A percentile compares a stretch with the other conserved stretches of the same genome.
phyloP scores from a whole-genome alignment of 2,113 vertebrate species.

The Lampris megalopsis region DNA sequence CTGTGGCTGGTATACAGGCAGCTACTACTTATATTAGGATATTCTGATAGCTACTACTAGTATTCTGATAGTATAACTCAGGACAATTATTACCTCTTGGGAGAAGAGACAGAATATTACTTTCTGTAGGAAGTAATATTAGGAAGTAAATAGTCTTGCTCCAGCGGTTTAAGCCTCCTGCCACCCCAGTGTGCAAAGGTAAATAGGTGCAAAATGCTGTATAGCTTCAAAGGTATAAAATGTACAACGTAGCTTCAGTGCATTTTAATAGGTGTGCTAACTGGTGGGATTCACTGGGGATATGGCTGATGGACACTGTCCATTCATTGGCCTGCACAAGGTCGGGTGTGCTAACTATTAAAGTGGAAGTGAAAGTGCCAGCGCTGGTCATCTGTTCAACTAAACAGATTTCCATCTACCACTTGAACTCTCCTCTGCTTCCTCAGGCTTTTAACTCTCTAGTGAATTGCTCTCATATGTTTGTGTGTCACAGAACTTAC shows the following conservation, averaged over 20 bases:
- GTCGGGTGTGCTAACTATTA: not conserved
- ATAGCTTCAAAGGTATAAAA: too few relatives aligned
- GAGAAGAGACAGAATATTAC: too few relatives aligned
- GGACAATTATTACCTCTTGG: not conserved
- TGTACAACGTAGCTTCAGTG: too few relatives aligned
- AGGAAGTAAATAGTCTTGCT: too few relatives aligned
- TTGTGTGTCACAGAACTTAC: not conserved
- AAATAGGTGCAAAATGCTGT: not conserved
- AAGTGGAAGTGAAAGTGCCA: not conserved
- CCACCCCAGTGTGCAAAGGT: not conserved
- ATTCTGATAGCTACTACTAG: not conserved
- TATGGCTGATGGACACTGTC: conserved; percentile 3
- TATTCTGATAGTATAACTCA: not conserved
- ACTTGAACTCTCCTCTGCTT: conserved; percentile 5
- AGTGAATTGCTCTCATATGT: not conserved
- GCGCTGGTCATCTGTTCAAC: not conserved
- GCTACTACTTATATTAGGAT: too few relatives aligned
- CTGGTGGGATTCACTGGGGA: not conserved
- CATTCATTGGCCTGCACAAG: not conserved
- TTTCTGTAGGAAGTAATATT: too few relatives aligned
- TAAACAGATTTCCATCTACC: conserved; percentile 4
- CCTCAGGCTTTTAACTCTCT: not conserved
- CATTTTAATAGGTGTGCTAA: not conserved
- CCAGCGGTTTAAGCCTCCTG: not conserved
- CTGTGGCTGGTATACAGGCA: not conserved